Conservation (phyloP, 2,113 vertebrate species). For the Excalfactoria chinensis region DNA sequence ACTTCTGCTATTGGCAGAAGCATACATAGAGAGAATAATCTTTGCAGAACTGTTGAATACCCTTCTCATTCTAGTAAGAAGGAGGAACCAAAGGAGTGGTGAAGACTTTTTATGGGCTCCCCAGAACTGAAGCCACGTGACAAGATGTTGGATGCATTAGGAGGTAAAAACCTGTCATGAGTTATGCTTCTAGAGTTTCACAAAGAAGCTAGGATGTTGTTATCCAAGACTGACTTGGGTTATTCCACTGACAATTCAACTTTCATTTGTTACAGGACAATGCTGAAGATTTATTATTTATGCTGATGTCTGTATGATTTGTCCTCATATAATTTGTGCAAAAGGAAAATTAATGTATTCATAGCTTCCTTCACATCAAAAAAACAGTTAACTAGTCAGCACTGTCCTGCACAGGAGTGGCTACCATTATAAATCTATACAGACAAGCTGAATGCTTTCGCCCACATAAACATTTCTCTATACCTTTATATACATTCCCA, state of each 20-base stretch:
- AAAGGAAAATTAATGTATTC: background rate
- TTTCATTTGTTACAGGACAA: background rate
- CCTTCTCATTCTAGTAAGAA: background rate
- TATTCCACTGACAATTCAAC: background rate
- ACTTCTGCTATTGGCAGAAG: background rate
- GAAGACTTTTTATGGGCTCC: background rate
- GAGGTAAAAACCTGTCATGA: background rate
- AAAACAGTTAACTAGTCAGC: background rate
- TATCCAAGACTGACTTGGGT: background rate
- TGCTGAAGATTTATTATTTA: background rate
- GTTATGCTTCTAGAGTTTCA: background rate
- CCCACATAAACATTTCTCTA: background rate
- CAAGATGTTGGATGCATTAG: background rate
- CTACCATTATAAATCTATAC: background rate
- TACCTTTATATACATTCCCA: background rate
- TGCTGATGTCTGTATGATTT: background rate
- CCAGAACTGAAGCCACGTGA: background rate
- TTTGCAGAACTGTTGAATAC: background rate
- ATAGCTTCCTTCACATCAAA: background rate
- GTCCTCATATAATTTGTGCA: background rate
- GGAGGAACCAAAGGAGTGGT: background rate
- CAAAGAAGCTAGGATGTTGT: background rate
- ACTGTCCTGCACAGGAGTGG: background rate
- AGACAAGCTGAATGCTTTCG: background rate
- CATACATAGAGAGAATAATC: background rate